Evolutionary conservation across 92 coral and sea anemone species (phyloP).

Genomic region (Virgularia gustaviana): DNA sequence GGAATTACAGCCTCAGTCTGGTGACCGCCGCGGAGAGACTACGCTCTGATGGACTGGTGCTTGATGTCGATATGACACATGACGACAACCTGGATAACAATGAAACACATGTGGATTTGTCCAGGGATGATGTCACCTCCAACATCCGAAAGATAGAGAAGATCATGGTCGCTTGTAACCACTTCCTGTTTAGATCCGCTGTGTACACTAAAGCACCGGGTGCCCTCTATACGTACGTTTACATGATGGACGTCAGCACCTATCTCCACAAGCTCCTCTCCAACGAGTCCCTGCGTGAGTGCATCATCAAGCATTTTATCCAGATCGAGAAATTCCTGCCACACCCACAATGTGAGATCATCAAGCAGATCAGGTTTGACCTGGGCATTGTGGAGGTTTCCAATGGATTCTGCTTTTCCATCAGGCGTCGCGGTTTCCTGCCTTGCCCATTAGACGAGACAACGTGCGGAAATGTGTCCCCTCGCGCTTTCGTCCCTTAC

Average conservation of each 20-base stretch:
- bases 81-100: too few relatives aligned
- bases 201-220: too few relatives aligned
- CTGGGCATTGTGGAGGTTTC: constrained; percentile 2
- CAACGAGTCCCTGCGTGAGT: neutral
- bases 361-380: constrained; percentile 4
- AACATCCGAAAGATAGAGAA: too few relatives aligned
- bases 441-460: neutral
- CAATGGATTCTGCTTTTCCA: constrained; percentile 23
- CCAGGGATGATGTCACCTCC: too few relatives aligned
- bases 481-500: constrained; percentile 8
- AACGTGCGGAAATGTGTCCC: constrained; percentile 13
- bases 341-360: neutral
- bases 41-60: too few relatives aligned
- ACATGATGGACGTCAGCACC: constrained; percentile 10
- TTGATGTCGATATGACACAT: too few relatives aligned
- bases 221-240: constrained; percentile 1
- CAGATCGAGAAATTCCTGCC: neutral
- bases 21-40: neutral
- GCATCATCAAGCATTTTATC: neutral
- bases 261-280: constrained; percentile 14
- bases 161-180: neutral
- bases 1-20: neutral
- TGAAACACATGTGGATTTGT: too few relatives aligned
- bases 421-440: constrained; percentile 22
- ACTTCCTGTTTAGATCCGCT: neutral